Percentiles rank a stretch among this genome's conserved stretches.
Evolutionary conservation across 23 tunicate genomes (phyloP).

Genomic region (Oikopleura dioica): DNA sequence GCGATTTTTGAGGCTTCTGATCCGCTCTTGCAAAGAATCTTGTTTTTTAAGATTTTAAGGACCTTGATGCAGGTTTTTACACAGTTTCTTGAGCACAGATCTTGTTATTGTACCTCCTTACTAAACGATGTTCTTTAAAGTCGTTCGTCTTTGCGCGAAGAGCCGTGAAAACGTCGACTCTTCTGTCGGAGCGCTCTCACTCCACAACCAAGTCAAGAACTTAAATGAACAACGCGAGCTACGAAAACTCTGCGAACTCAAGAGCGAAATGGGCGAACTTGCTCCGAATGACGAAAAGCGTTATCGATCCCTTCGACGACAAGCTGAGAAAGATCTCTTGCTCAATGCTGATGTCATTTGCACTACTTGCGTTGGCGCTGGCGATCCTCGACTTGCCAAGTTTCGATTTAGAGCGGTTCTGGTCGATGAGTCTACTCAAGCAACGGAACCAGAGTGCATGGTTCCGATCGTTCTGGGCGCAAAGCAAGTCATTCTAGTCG

Average conservation of each 20-base stretch:
- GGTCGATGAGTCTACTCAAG: constrained; percentile 89
- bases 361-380: constrained; percentile 98
- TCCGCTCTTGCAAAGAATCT: too few species aligned
- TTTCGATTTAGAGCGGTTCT: constrained; percentile 80
- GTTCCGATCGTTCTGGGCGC: constrained; percentile 92
- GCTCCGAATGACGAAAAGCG: constrained; percentile 74
- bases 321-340: constrained; percentile 70
- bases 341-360: constrained; percentile 90
- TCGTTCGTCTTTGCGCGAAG: constrained; percentile 89
- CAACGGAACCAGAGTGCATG: constrained; percentile 97
- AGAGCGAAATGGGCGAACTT: constrained; percentile 80
- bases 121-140: too few species aligned
- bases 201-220: constrained; percentile 83
- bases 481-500: constrained; percentile 86
- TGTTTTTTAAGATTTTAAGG: too few species aligned
- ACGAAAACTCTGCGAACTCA: constrained; percentile 72
- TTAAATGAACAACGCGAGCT: constrained; percentile 68
- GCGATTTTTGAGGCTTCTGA: too few species aligned
- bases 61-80: too few species aligned
- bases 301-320: constrained; percentile 56
- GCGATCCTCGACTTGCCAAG: constrained; percentile 69
- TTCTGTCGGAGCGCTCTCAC: constrained; percentile 62
- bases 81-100: too few species aligned
- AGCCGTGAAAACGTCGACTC: constrained; percentile 91
- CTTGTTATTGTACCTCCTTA: too few species aligned